phyloP scores from a whole-genome alignment of 1,140 invertebrate species.

The Drosophila orena region DNA sequence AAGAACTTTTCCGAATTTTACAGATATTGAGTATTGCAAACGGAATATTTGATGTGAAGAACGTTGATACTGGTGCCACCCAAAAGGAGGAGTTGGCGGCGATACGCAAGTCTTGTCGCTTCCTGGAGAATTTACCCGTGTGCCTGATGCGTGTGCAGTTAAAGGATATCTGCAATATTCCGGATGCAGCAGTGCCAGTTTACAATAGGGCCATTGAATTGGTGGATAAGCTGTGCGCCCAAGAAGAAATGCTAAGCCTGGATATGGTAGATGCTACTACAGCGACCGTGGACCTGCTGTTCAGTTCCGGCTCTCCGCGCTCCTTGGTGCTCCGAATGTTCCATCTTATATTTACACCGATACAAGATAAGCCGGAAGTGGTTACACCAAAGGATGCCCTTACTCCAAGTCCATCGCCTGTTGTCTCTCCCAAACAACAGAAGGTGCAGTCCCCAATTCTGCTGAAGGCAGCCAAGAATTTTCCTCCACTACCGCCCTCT shows the following conservation, averaged over 20 bases:
- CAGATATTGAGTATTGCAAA: conserved; percentile 17
- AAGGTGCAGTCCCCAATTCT: background rate
- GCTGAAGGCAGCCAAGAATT: background rate
- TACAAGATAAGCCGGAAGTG: background rate
- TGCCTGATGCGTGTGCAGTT: conserved; percentile 29
- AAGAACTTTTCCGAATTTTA: too few relatives aligned
- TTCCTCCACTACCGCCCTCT: conserved; percentile 37
- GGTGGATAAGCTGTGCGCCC: conserved; percentile 9
- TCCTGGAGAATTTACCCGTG: conserved; percentile 53
- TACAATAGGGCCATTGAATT: conserved; percentile 22
- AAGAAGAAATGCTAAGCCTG: conserved; percentile 10
- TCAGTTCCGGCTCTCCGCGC: background rate
- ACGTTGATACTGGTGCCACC: conserved; percentile 49
- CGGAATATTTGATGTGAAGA: conserved; percentile 25
- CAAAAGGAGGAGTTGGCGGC: conserved; percentile 1
- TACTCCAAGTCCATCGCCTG: background rate
- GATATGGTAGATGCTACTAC: conserved; percentile 6
- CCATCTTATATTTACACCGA: conserved; percentile 44
- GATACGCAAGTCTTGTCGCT: conserved; percentile 55
- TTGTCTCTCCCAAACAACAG: background rate
- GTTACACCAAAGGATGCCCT: background rate
- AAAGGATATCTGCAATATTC: conserved; percentile 36
- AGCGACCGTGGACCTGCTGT: conserved; percentile 34
- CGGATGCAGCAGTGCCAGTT: conserved; percentile 23
- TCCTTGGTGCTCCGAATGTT: conserved; percentile 47